These are phyloP conservation scores for Kobus ellipsiprymnus DNA, from an alignment of 2,113 vertebrate species.

Conservation along the genomic window DNA sequence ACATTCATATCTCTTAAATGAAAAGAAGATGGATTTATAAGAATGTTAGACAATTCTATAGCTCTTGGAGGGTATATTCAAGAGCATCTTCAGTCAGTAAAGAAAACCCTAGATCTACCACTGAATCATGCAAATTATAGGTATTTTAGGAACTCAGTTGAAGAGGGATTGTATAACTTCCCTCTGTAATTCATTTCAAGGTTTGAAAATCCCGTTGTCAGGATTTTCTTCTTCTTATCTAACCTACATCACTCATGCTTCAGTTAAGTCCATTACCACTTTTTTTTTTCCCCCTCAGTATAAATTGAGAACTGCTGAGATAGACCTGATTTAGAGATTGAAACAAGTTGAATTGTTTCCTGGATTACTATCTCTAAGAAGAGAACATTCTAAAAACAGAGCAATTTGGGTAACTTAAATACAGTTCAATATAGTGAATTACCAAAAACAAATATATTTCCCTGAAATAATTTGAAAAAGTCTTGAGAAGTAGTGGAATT, in stretches of 20 bases:
- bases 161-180: background rate
- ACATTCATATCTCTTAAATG: background rate
- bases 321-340: slow-evolving; percentile 37
- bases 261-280: slow-evolving; percentile 7
- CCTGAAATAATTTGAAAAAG: background rate
- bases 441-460: background rate
- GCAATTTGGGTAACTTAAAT: background rate
- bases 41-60: background rate
- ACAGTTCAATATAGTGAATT: slow-evolving; percentile 31
- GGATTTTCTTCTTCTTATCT: slow-evolving; percentile 36
- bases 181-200: background rate
- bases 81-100: background rate
- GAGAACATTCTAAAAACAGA: slow-evolving; percentile 41
- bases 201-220: slow-evolving; percentile 24
- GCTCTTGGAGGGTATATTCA: background rate
- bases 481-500: background rate
- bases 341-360: slow-evolving; percentile 36
- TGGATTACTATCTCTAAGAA: background rate
- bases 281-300: background rate
- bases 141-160: slow-evolving; percentile 11
- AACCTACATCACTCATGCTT: slow-evolving; percentile 28
- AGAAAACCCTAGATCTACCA: background rate
- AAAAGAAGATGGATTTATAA: slow-evolving; percentile 10
- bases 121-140: background rate
- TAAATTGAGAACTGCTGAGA: slow-evolving; percentile 55